These are phyloP conservation scores for Megaleporinus macrocephalus DNA, from an alignment of 2,113 vertebrate species.

Conservation along the genomic window DNA sequence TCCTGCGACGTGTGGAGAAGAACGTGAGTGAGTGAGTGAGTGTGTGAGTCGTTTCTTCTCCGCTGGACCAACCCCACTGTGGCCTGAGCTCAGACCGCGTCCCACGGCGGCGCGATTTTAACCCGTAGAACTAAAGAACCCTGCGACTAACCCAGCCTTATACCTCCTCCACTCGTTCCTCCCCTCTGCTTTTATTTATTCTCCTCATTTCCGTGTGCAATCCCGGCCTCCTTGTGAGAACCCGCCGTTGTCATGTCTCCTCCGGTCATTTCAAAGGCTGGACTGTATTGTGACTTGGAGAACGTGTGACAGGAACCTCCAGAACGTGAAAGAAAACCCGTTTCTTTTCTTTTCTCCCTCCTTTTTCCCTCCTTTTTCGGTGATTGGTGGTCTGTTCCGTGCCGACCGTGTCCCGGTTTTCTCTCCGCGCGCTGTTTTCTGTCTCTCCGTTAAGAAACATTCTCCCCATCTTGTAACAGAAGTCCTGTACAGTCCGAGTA, in stretches of 20 bases:
- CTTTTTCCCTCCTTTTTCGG: slow-evolving; percentile 61
- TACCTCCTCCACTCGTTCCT: slow-evolving; percentile 77
- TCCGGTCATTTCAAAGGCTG: slow-evolving; percentile 46
- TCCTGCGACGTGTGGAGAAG: slow-evolving; percentile 43
- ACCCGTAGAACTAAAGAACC: background rate
- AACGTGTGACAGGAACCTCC: slow-evolving; percentile 32
- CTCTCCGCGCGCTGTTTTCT: slow-evolving; percentile 61
- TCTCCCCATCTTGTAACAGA: slow-evolving; percentile 89
- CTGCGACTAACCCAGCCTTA: slow-evolving; percentile 85
- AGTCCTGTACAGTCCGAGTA: slow-evolving; percentile 94
- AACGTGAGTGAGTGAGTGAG: background rate
- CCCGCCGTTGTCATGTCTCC: slow-evolving; percentile 67
- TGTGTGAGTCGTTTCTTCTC: slow-evolving; percentile 41
- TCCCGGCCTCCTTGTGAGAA: slow-evolving; percentile 59
- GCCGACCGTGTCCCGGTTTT: slow-evolving; percentile 77
- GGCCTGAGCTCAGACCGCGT: slow-evolving; percentile 62
- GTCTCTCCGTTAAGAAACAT: slow-evolving; percentile 56
- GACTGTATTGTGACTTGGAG: slow-evolving; percentile 54
- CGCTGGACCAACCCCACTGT: slow-evolving; percentile 84
- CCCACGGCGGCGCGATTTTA: slow-evolving; percentile 28
- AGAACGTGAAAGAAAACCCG: slow-evolving; percentile 9
- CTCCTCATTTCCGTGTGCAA: slow-evolving; percentile 38
- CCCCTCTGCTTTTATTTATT: slow-evolving; percentile 71
- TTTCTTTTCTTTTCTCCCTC: slow-evolving; percentile 59
- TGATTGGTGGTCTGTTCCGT: slow-evolving; percentile 67